Evolutionary conservation across 2,797 vertebrate species (phyloP).

Genomic region (Phoxinus dragarum): DNA sequence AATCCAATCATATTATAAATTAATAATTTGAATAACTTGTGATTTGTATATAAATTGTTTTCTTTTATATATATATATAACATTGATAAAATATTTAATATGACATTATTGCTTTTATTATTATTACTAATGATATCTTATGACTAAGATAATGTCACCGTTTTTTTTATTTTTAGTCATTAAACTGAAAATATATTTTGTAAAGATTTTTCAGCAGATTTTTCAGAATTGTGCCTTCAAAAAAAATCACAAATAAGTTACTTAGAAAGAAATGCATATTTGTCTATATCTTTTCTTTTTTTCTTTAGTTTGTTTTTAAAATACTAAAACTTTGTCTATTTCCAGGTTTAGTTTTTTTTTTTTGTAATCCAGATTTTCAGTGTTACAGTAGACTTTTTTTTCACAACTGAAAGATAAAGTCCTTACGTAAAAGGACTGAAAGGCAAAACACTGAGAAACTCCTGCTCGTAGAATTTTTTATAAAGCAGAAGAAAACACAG

Average conservation of each 20-base stretch:
- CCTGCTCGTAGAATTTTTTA: background rate
- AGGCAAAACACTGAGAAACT: background rate
- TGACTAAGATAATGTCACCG: no score
- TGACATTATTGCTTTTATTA: background rate
- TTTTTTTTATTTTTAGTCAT: background rate
- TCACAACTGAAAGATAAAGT: no score
- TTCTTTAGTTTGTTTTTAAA: background rate
- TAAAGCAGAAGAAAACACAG: constrained; percentile 5
- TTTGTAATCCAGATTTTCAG: background rate
- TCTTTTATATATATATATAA: no score
- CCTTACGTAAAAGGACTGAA: background rate
- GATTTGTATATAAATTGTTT: no score
- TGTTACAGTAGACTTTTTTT: background rate
- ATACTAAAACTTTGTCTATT: background rate
- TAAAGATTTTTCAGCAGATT: no score
- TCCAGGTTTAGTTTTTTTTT: no score
- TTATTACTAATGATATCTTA: background rate
- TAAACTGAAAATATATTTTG: background rate
- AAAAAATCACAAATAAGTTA: background rate
- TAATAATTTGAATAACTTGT: no score
- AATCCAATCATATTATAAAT: no score
- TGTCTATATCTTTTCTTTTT: background rate
- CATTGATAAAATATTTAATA: no score
- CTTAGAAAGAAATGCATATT: background rate
- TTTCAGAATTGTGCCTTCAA: background rate